Evolutionary conservation across 2,797 vertebrate genomes (phyloP).

Genomic region (Euthynnus affinis): DNA sequence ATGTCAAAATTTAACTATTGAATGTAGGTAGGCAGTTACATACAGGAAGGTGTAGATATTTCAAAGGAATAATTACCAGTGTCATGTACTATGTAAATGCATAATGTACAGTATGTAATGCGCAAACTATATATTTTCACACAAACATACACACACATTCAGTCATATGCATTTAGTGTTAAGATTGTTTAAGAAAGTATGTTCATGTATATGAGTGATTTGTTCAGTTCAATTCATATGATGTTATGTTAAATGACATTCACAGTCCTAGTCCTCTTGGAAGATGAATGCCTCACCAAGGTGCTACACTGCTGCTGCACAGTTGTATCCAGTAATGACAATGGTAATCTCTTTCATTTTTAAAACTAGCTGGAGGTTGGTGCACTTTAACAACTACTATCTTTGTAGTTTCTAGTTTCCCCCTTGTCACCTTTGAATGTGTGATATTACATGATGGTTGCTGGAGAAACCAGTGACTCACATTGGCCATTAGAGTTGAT

Average conservation of each 20-base stretch:
- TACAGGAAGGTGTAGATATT: slow-evolving; percentile 47
- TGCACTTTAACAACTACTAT: slow-evolving; percentile 15
- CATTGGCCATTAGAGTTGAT: slow-evolving; percentile 74
- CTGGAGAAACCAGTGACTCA: slow-evolving; percentile 78
- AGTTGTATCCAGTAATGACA: not conserved
- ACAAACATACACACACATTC: not conserved
- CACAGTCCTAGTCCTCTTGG: not conserved
- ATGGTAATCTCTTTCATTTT: not conserved
- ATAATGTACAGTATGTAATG: not conserved
- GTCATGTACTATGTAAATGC: slow-evolving; percentile 8
- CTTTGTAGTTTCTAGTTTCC: slow-evolving; percentile 27
- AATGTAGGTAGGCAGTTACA: slow-evolving; percentile 54
- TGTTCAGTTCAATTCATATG: slow-evolving; percentile 23
- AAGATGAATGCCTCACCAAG: not conserved
- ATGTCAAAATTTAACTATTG: slow-evolving; percentile 53
- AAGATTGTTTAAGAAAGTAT: not conserved
- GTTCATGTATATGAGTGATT: slow-evolving; percentile 26
- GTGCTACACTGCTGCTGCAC: not conserved
- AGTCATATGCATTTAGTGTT: not conserved
- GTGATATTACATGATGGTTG: slow-evolving; percentile 81
- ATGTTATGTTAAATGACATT: slow-evolving; percentile 12
- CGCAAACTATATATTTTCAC: not conserved
- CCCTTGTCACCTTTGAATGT: slow-evolving; percentile 75
- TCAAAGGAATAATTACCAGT: slow-evolving; percentile 47
- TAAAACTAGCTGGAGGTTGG: not conserved